These are phyloP conservation scores for Anguilla marmorata DNA, from an alignment of 2,797 vertebrate genomes.

Conservation along the genomic window DNA sequence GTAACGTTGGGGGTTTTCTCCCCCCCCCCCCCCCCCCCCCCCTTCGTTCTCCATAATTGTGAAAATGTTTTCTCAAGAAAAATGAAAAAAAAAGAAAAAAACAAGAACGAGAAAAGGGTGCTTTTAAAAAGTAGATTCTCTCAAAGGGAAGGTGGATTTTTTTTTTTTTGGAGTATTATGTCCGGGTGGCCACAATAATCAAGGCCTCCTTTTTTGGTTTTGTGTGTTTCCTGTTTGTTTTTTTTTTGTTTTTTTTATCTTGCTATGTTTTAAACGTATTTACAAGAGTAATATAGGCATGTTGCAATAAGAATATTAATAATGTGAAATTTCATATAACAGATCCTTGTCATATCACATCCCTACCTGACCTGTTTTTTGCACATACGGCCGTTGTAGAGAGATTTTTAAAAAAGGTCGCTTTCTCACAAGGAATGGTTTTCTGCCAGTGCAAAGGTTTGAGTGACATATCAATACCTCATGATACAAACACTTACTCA, in stretches of 20 bases:
- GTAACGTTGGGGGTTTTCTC: slow-evolving; percentile 60
- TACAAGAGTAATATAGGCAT: slow-evolving; percentile 84
- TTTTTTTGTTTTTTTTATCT: slow-evolving; percentile 64
- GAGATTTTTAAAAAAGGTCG: slow-evolving; percentile 55
- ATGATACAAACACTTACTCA: slow-evolving; percentile 76
- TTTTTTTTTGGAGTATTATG: slow-evolving; percentile 61
- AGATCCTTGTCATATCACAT: slow-evolving; percentile 81
- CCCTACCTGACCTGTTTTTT: slow-evolving; percentile 80
- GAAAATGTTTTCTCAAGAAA: slow-evolving; percentile 56
- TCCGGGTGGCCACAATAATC: slow-evolving; percentile 73
- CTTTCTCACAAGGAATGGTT: slow-evolving; percentile 77
- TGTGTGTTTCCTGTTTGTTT: slow-evolving; percentile 60
- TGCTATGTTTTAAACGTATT: slow-evolving; percentile 81
- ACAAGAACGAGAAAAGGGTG: slow-evolving; percentile 55
- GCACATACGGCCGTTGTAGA: slow-evolving; percentile 71
- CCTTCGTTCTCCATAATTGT: slow-evolving; percentile 59
- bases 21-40: slow-evolving; percentile 16
- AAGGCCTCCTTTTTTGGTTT: slow-evolving; percentile 68
- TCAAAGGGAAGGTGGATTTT: slow-evolving; percentile 69
- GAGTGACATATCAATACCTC: slow-evolving; percentile 82
- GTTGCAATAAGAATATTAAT: slow-evolving; percentile 80
- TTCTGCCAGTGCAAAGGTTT: slow-evolving; percentile 77
- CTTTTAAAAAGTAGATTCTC: slow-evolving; percentile 70
- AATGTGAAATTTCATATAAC: slow-evolving; percentile 83
- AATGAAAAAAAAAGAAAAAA: slow-evolving; percentile 49